Evolutionary conservation across 2,888 invertebrate species (phyloP).

Genomic region (Dryobotodes eremita): DNA sequence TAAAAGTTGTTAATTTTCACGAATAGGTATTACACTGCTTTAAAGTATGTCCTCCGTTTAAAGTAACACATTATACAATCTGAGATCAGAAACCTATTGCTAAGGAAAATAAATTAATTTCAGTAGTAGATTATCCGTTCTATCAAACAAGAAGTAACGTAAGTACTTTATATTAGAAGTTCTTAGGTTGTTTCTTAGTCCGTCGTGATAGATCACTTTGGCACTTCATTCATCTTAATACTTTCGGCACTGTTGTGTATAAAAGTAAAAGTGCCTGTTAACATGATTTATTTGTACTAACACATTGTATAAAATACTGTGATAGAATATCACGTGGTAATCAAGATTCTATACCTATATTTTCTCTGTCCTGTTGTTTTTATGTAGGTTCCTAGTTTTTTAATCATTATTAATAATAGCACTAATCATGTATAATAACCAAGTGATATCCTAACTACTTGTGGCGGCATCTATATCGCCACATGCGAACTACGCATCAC

Average conservation of each 20-base stretch:
- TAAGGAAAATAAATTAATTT: background rate
- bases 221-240: constrained; percentile 36
- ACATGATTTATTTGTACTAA: constrained; percentile 34
- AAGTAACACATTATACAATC: background rate
- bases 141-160: background rate
- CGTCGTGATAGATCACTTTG: constrained; percentile 47
- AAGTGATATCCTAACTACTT: too few relatives aligned
- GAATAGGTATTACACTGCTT: background rate
- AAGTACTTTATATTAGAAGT: background rate
- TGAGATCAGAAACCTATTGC: background rate
- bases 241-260: constrained; percentile 10
- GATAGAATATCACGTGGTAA: background rate
- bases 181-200: constrained; percentile 11
- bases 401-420: too few relatives aligned
- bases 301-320: background rate
- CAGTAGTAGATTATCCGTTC: background rate
- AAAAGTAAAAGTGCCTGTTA: constrained; percentile 15
- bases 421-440: too few relatives aligned
- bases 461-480: too few relatives aligned
- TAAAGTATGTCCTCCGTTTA: background rate
- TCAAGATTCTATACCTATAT: background rate
- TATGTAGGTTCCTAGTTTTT: background rate
- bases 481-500: too few relatives aligned
- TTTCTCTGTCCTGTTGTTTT: background rate
- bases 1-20: background rate